A percentile compares a stretch with the other conserved stretches of the same genome.
Evolutionary conservation across 92 coral and sea anemone genomes (phyloP).

Genomic region (Paramuricea clavata): DNA sequence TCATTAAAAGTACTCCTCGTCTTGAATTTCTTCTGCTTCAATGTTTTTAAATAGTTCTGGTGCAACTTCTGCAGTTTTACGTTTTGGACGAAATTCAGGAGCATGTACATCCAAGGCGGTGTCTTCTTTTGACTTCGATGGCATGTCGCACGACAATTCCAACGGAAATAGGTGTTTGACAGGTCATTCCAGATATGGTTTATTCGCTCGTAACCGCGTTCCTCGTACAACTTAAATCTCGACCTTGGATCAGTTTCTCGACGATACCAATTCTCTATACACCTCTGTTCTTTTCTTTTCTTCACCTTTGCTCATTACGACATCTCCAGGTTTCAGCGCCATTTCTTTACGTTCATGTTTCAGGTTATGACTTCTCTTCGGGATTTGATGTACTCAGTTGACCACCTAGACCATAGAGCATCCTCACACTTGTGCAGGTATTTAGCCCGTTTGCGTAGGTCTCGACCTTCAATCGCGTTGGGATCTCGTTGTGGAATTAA

Average conservation of each 20-base stretch:
- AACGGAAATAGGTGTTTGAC: too few relatives aligned
- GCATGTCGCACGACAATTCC: too few relatives aligned
- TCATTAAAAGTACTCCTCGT: too few relatives aligned
- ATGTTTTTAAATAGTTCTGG: neutral
- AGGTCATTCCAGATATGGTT: too few relatives aligned
- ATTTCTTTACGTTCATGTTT: constrained; percentile 36
- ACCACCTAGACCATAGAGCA: constrained; percentile 9
- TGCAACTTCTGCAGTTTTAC: neutral
- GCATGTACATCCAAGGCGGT: too few relatives aligned
- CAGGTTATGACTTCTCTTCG: constrained; percentile 47
- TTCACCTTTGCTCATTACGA: neutral
- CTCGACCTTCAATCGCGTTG: neutral
- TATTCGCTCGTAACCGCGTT: too few relatives aligned
- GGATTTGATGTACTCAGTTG: constrained; percentile 42
- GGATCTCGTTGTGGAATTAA: constrained; percentile 24
- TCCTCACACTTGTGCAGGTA: constrained; percentile 20
- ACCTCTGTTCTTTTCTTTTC: too few relatives aligned
- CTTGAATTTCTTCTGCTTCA: neutral
- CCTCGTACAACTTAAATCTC: too few relatives aligned
- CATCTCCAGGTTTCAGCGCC: constrained; percentile 30
- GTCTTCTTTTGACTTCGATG: too few relatives aligned
- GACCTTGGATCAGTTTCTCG: too few relatives aligned
- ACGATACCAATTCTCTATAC: neutral
- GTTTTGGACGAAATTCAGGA: too few relatives aligned
- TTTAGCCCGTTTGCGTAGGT: constrained; percentile 13